Conservation (phyloP, 1,140 invertebrate genomes). For the Hylyphantes graminicola region DNA sequence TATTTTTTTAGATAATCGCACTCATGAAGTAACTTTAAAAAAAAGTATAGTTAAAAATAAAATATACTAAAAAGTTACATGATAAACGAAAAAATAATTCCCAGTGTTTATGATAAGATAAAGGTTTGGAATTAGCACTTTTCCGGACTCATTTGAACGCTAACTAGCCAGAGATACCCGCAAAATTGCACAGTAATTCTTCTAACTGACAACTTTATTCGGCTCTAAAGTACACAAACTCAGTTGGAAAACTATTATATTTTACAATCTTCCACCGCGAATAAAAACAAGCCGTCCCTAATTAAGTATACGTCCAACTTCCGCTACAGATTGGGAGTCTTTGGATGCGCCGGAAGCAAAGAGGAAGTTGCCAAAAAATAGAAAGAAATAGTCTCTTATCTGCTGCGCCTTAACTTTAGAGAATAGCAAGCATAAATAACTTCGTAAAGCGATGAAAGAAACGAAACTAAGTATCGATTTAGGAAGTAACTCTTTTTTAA, state of each 20-base stretch:
- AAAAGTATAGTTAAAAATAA: too few relatives aligned
- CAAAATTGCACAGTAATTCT: not conserved
- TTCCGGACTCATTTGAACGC: not conserved
- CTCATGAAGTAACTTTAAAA: too few relatives aligned
- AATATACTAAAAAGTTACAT: too few relatives aligned
- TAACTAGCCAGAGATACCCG: not conserved
- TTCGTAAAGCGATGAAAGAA: not conserved
- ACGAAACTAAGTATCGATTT: not conserved
- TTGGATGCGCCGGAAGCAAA: not conserved
- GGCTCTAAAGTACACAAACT: not conserved
- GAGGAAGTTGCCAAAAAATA: not conserved
- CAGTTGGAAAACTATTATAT: conserved; percentile 1
- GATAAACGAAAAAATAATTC: not conserved
- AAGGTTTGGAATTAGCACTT: not conserved
- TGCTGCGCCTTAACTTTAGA: not conserved
- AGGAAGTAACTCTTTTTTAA: too few relatives aligned
- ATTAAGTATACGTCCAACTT: not conserved
- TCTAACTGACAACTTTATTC: not conserved
- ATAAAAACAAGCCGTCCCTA: not conserved
- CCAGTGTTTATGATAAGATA: not conserved
- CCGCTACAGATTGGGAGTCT: not conserved
- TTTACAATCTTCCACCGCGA: not conserved
- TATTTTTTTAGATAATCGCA: too few relatives aligned
- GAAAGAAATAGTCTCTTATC: not conserved
- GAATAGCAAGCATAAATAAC: not conserved